phyloP scores from a whole-genome alignment of 2,113 vertebrate species.

The Chloroceryle aenea region DNA sequence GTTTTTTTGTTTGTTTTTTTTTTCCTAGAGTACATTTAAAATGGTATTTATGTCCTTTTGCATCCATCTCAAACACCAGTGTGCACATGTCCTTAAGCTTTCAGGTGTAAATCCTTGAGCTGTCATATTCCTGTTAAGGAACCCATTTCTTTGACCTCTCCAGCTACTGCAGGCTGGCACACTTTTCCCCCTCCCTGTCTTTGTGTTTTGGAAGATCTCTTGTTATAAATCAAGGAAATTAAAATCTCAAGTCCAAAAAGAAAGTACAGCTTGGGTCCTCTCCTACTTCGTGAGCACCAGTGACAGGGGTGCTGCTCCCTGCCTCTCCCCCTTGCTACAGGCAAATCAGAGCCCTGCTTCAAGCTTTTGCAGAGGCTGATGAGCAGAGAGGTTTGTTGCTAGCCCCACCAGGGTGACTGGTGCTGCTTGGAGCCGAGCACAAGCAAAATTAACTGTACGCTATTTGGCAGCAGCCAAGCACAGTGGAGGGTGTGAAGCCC shows the following conservation, averaged over 20 bases:
- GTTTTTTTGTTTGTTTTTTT: not conserved
- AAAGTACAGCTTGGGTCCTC: not conserved
- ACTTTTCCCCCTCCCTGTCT: not conserved
- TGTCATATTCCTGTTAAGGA: not conserved
- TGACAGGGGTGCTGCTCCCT: not conserved
- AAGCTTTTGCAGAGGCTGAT: not conserved
- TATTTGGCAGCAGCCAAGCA: not conserved
- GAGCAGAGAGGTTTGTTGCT: not conserved
- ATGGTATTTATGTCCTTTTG: slow-evolving; percentile 6
- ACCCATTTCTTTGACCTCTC: slow-evolving; percentile 9
- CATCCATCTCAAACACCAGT: not conserved
- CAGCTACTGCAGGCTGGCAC: not conserved
- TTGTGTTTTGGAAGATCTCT: not conserved
- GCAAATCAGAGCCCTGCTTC: not conserved
- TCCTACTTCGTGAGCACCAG: not conserved
- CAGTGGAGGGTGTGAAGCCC: not conserved
- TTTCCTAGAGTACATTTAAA: slow-evolving; percentile 13
- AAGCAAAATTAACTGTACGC: not conserved
- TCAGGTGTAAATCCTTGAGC: slow-evolving; percentile 37
- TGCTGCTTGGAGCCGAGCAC: not conserved
- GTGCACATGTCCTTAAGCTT: not conserved
- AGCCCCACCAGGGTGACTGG: not conserved
- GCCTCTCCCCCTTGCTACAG: not conserved
- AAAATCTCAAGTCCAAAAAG: not conserved
- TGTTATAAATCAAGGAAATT: not conserved